Conservation (phyloP, 2,888 invertebrate species). For the Oligia strigilis region DNA sequence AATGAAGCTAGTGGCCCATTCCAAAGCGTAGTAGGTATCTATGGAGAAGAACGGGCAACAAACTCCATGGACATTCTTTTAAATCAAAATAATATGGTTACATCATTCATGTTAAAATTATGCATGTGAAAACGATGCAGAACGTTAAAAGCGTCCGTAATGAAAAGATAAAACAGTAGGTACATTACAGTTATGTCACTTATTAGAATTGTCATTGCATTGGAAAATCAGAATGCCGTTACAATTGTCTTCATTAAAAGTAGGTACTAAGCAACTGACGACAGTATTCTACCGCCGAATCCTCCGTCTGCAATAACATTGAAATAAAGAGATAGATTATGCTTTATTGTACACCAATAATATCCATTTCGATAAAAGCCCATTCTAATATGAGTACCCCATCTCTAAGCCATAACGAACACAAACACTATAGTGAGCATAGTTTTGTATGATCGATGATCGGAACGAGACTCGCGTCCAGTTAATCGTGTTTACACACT, state of each 20-base stretch:
- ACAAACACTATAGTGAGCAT: slow-evolving; percentile 76
- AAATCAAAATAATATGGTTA: too few species aligned
- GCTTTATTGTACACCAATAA: neutral
- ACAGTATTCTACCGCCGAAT: neutral
- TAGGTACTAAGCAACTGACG: neutral
- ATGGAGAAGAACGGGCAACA: too few species aligned
- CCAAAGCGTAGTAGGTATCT: too few species aligned
- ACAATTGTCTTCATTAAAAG: neutral
- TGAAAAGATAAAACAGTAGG: too few species aligned
- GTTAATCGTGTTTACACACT: slow-evolving; percentile 87
- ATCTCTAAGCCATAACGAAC: slow-evolving; percentile 72
- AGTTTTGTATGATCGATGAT: slow-evolving; percentile 83
- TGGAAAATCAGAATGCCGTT: neutral
- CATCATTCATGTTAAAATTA: too few species aligned
- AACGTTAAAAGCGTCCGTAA: too few species aligned
- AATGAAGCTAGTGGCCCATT: too few species aligned
- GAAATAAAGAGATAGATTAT: neutral
- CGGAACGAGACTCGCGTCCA: slow-evolving; percentile 76
- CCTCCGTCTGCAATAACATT: neutral
- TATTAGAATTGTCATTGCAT: neutral
- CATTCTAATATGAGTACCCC: slow-evolving; percentile 32
- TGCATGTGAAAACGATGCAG: too few species aligned
- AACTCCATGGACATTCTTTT: too few species aligned
- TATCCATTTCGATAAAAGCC: slow-evolving; percentile 11
- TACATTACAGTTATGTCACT: too few species aligned